Base-by-base conservation (phyloP, 1,140 invertebrate genomes). In the Papilio aristodemus region DNA sequence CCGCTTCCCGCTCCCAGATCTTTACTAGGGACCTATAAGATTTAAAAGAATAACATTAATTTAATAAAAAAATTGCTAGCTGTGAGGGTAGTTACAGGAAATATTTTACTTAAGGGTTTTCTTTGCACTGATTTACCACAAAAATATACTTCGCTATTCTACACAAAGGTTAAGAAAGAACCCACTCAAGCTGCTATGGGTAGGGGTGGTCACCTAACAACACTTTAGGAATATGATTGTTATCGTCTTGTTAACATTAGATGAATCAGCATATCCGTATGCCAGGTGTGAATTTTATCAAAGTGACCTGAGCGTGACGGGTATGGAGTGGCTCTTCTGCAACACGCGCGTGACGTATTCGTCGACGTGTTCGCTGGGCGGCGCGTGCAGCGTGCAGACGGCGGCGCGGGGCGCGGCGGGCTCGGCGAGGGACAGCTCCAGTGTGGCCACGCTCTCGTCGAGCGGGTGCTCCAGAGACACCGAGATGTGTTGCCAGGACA, bases 381-480 rank as follows among this genome's bases (percentile, higher is more conserved):
- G 86, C 1, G 89, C 82, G 71, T 92, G 92, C 2, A 87, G 91
- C 63, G 89, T 85, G 79, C 86, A 94, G 59, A 93, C 87, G 75
- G 94, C 83, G 59, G 93, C 92, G 92, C 90, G 98, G 80, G 85
- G 94, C 88, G 90, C 94, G 93, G 81, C 95, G 0, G 95, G 95
- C 78, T 98, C 97, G 11, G 94, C 93, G 27, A 99, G 87, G 85
- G 98, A 95, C 68, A 99, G 92, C 82, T 99, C 97, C 13, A 96
- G 96, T 0, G 97, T 98, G 0, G 97, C 96, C 93, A 99, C 95
- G 69, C 95, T 96, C 85, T 98, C 97, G 80, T 98, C 96, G 27
- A 96, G 92, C 0, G 98, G 98, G 92, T 99, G 97, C 85, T 99
- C 97, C 85, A 99, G 94, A 36, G 96, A 96, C 4, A 99, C 94